Evolutionary conservation across 2,888 invertebrate genomes (phyloP).

Genomic region (Brenthis ino): DNA sequence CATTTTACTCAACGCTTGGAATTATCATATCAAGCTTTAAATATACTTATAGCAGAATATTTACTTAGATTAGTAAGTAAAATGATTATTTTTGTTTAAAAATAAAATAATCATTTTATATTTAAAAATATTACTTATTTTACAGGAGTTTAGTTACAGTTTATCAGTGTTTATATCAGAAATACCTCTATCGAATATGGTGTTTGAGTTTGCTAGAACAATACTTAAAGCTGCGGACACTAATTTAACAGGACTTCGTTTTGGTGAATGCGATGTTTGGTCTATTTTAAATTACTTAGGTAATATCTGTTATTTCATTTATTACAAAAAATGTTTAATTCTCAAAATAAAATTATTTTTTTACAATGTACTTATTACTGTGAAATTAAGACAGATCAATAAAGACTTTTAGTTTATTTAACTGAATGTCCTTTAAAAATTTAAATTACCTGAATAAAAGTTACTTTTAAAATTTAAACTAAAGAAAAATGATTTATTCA

Average conservation of each 20-base stretch:
- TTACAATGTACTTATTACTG: too few species aligned
- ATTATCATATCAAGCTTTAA: constrained; percentile 81
- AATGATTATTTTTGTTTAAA: not conserved
- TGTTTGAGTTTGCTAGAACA: constrained; percentile 69
- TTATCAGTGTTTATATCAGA: constrained; percentile 84
- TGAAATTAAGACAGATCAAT: too few species aligned
- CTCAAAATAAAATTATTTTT: not conserved
- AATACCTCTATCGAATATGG: constrained; percentile 79
- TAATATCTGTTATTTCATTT: constrained; percentile 36
- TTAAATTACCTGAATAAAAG: too few species aligned
- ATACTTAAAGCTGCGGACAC: constrained; percentile 51
- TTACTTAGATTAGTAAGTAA: constrained; percentile 70
- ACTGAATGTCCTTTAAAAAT: too few species aligned
- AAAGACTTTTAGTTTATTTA: too few species aligned
- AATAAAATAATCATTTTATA: not conserved
- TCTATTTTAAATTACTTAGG: constrained; percentile 75
- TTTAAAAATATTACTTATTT: constrained; percentile 28
- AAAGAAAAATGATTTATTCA: too few species aligned
- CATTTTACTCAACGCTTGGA: constrained; percentile 71
- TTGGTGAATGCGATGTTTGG: constrained; percentile 73
- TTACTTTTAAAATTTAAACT: too few species aligned
- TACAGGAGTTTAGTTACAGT: constrained; percentile 81
- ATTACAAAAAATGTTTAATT: not conserved
- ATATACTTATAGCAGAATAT: constrained; percentile 84
- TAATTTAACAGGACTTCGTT: constrained; percentile 52